phyloP scores from a whole-genome alignment of 2,113 vertebrate species.

The Pycnonotus jocosus region DNA sequence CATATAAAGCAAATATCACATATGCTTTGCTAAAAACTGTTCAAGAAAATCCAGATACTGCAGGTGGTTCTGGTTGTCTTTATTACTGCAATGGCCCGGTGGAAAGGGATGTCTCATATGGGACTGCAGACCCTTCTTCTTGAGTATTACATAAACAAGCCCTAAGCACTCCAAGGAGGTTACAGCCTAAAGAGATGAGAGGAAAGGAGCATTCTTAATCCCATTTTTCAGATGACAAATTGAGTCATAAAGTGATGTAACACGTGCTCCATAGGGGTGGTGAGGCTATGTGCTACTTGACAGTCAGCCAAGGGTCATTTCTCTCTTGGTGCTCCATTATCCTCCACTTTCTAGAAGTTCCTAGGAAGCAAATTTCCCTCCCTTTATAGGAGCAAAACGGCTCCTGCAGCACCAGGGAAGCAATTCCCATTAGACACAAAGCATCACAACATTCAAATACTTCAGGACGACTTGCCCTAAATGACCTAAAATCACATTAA shows the following conservation, averaged over 20 bases:
- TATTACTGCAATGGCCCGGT: not conserved
- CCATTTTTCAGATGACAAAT: not conserved
- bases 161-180: not conserved
- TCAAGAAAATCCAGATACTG: not conserved
- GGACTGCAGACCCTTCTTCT: not conserved
- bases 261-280: not conserved
- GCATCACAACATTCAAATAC: not conserved
- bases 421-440: not conserved
- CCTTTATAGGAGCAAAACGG: not conserved
- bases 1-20: not conserved
- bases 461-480: not conserved
- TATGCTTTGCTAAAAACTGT: not conserved
- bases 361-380: not conserved
- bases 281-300: not conserved
- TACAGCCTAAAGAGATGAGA: not conserved
- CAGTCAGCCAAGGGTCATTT: not conserved
- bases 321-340: not conserved
- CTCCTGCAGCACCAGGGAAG: not conserved
- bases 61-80: not conserved
- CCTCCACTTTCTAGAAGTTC: not conserved
- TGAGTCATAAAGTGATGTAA: not conserved
- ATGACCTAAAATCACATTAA: not conserved
- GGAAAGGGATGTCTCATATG: not conserved
- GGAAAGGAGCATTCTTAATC: not conserved
- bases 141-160: not conserved